phyloP scores from a whole-genome alignment of 2,888 invertebrate species.

The Eupithecia subumbrata region DNA sequence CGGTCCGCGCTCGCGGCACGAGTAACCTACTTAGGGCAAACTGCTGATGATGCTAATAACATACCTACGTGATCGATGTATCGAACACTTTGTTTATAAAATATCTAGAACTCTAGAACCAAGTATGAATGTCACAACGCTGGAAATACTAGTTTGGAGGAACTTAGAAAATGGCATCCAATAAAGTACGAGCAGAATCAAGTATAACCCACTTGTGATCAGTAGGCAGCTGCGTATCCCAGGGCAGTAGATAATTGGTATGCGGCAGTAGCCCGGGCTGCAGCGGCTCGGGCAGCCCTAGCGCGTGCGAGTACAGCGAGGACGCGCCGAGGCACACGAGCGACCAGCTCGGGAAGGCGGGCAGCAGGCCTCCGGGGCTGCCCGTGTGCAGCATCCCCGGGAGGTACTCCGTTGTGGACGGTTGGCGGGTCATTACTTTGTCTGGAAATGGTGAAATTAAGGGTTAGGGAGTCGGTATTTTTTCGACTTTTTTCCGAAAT shows the following conservation, averaged over 20 bases:
- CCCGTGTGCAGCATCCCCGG: constrained; percentile 94
- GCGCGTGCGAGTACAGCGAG: constrained; percentile 94
- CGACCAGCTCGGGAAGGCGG: constrained; percentile 96
- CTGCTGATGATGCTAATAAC: no score
- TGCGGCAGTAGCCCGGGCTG: constrained; percentile 96
- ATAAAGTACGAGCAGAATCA: background rate
- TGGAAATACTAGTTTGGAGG: no score
- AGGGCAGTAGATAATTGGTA: constrained; percentile 95
- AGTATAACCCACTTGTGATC: constrained; percentile 6
- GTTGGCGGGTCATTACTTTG: constrained; percentile 85
- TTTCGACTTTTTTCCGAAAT: no score
- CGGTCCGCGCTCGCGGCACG: no score
- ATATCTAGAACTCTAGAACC: no score
- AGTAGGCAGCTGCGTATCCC: constrained; percentile 84
- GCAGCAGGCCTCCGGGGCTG: constrained; percentile 90
- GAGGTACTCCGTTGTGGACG: constrained; percentile 95
- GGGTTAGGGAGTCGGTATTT: no score
- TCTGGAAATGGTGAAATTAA: constrained; percentile 79
- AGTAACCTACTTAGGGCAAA: no score
- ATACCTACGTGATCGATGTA: no score
- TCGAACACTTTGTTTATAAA: no score
- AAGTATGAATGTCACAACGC: no score
- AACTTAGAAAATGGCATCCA: no score
- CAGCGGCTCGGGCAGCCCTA: constrained; percentile 91
- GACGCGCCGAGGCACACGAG: constrained; percentile 95